Evolutionary conservation across 2,113 vertebrate species (phyloP).

Genomic region (Myanophis thanlyinensis): DNA sequence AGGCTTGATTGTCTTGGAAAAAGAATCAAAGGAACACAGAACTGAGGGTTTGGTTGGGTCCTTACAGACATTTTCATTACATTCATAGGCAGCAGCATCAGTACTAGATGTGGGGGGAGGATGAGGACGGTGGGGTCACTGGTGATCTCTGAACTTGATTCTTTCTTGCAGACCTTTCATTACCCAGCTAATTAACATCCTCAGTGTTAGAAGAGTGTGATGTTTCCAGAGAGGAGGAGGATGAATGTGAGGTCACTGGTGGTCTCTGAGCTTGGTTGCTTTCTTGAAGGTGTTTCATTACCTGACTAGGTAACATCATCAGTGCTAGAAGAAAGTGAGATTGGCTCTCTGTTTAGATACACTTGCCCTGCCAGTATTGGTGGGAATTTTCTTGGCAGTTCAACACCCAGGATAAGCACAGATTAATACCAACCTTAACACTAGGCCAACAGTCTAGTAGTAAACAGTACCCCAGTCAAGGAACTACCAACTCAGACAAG

Average conservation of each 20-base stretch:
- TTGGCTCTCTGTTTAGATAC: not conserved
- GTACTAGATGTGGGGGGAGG: not conserved
- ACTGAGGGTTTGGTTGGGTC: not conserved
- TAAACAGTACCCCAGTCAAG: not conserved
- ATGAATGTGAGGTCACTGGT: fast-evolving
- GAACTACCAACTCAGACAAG: not conserved
- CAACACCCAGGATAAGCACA: not conserved
- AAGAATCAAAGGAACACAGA: not conserved
- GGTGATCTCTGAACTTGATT: not conserved
- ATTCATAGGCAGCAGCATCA: too few species aligned
- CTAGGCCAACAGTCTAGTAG: not conserved
- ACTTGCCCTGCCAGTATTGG: too few species aligned
- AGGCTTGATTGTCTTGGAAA: not conserved
- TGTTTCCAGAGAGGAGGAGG: too few species aligned
- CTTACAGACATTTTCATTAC: not conserved
- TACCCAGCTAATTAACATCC: not conserved
- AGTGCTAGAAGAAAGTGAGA: too few species aligned
- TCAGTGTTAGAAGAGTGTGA: not conserved
- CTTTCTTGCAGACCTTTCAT: not conserved
- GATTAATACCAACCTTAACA: not conserved
- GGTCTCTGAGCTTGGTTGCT: too few species aligned
- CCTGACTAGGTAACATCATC: too few species aligned
- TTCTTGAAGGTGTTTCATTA: too few species aligned
- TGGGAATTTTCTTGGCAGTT: too few species aligned
- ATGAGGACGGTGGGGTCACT: not conserved